Percentiles rank a stretch among this genome's conserved stretches.
Evolutionary conservation across 2,888 invertebrate species (phyloP).

Genomic region (Yponomeuta cagnagella): DNA sequence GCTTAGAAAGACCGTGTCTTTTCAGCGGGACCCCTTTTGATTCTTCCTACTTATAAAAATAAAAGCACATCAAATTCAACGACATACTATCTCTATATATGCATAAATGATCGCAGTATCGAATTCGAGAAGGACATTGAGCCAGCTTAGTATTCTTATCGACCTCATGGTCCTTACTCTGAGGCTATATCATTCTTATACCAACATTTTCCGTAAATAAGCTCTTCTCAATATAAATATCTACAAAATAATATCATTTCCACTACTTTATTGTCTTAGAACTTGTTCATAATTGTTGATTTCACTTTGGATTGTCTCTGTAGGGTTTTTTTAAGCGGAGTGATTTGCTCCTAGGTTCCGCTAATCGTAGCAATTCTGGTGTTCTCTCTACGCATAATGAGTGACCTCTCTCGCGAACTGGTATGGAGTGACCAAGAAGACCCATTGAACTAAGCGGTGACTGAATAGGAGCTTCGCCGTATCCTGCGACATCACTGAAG

Average conservation of each 20-base stretch:
- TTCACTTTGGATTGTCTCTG: slow-evolving; percentile 33
- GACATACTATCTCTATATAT: no score
- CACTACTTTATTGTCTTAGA: slow-evolving; percentile 1
- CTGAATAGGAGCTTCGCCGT: slow-evolving; percentile 38
- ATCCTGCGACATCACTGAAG: slow-evolving; percentile 36
- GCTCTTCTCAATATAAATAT: neutral
- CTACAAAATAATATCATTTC: slow-evolving; percentile 2
- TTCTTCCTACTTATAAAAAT: no score
- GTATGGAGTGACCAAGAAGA: slow-evolving; percentile 19
- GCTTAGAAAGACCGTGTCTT: no score
- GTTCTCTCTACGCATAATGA: slow-evolving; percentile 54
- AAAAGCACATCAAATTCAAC: no score
- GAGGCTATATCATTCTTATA: no score
- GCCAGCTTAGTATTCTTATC: no score
- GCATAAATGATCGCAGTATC: no score
- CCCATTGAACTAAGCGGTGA: slow-evolving; percentile 37
- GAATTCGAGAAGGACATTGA: no score
- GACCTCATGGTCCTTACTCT: no score
- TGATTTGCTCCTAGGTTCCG: slow-evolving; percentile 62
- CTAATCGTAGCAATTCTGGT: slow-evolving; percentile 38
- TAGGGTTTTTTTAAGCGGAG: slow-evolving; percentile 49
- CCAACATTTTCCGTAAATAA: no score
- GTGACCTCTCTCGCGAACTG: slow-evolving; percentile 49
- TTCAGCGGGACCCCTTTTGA: no score
- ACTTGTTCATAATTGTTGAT: slow-evolving; percentile 16